Evolutionary conservation across 2,797 vertebrate genomes (phyloP).

Genomic region (Pseudochaenichthys georgianus): DNA sequence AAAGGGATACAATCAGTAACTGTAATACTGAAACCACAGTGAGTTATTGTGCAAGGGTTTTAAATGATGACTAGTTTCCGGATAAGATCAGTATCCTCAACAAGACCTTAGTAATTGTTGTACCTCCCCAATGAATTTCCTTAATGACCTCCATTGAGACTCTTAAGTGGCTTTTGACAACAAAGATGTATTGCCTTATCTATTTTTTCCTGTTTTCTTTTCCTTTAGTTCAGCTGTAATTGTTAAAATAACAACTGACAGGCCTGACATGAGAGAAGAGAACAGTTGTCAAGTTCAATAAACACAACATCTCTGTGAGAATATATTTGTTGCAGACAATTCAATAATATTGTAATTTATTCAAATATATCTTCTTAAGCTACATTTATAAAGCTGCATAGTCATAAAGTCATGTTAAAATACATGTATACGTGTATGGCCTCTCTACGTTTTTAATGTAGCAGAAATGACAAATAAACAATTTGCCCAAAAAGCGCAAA

Average conservation of each 20-base stretch:
- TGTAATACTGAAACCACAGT: not conserved
- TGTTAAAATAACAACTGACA: constrained; percentile 68
- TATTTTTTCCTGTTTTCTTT: constrained; percentile 86
- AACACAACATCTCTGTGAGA: constrained; percentile 5
- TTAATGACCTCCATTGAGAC: constrained; percentile 51
- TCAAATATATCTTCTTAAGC: not conserved
- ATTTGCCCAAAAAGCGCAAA: constrained; percentile 49
- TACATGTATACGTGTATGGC: constrained; percentile 2
- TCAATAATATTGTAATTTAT: not conserved
- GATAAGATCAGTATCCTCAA: constrained; percentile 42
- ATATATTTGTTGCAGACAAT: not conserved
- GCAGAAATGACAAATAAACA: constrained; percentile 76
- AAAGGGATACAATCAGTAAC: not conserved
- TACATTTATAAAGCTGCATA: not conserved
- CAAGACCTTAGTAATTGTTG: constrained; percentile 31
- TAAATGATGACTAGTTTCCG: constrained; percentile 18
- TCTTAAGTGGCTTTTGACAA: constrained; percentile 40
- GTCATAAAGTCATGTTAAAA: not conserved
- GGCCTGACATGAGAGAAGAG: constrained; percentile 30
- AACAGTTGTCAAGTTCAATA: constrained; percentile 8
- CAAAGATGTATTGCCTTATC: constrained; percentile 72
- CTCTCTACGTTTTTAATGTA: constrained; percentile 61
- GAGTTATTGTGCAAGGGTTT: not conserved
- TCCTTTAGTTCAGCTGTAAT: constrained; percentile 78
- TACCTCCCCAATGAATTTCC: constrained; percentile 40